These are phyloP conservation scores for Limnephilus auricula DNA, from an alignment of 2,888 invertebrate species.

Conservation along the genomic window DNA sequence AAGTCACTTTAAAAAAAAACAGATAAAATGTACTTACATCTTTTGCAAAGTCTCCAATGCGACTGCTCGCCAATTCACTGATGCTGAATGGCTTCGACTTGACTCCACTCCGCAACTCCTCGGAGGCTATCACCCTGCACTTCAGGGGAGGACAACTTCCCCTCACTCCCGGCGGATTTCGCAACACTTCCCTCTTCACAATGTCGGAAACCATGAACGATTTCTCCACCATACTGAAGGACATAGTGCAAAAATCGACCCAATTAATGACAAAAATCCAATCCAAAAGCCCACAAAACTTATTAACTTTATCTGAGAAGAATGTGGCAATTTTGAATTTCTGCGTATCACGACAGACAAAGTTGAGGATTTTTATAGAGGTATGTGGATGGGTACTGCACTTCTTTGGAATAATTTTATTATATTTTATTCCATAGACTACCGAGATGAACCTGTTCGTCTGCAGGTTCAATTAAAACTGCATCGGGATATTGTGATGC, in stretches of 20 bases:
- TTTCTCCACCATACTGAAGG: constrained; percentile 60
- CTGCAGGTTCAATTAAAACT: constrained; percentile 66
- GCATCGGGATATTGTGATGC: constrained; percentile 50
- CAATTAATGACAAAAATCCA: background rate
- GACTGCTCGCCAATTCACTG: constrained; percentile 38
- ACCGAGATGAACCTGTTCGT: constrained; percentile 59
- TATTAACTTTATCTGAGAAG: background rate
- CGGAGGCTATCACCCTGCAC: constrained; percentile 53
- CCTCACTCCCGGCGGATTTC: constrained; percentile 13
- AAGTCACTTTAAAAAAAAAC: background rate
- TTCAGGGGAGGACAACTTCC: constrained; percentile 16
- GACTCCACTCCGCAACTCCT: constrained; percentile 67
- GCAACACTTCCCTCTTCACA: constrained; percentile 45
- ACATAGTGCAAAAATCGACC: constrained; percentile 31
- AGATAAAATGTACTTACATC: constrained; percentile 44
- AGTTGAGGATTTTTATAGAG: no score
- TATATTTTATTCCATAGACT: background rate
- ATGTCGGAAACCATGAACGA: constrained; percentile 29
- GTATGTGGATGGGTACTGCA: background rate
- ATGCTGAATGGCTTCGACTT: constrained; percentile 59
- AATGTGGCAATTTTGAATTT: background rate
- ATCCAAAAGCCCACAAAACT: background rate
- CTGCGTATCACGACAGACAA: background rate
- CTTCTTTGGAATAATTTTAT: background rate
- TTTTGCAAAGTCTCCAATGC: constrained; percentile 25